Base-by-base conservation (phyloP, 2,888 invertebrate genomes). In the Teinopalpus imperialis region DNA sequence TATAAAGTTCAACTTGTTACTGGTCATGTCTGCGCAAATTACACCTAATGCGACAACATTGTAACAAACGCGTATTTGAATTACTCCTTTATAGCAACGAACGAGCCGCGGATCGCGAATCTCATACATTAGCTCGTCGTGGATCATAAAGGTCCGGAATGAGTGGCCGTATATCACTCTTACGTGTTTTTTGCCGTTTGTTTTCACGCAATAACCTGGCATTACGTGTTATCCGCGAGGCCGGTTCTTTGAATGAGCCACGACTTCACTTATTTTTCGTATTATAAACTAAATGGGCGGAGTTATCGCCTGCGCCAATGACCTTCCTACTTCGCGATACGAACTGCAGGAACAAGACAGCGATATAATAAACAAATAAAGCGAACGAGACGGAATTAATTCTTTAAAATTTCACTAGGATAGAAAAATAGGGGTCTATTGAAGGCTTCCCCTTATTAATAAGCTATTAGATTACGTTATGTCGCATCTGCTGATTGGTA, bases 401-500 rank as follows among this genome's bases (percentile, higher is more conserved):
- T 74, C 81, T 80, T 86, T 78, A 69, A 67, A 77, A 78, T 63
- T 81, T 74, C 59, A 69, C 87, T 86, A 87, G 72, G 69, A 80
- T 85, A 86, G 86, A 81, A 81, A 77, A 86, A 85, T 82, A 74
- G 78, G 83, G 86, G 69, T 65, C 74, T 72, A 74, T 75, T 65
- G 74, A 74, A 66, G 74, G 75, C 72, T 83, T 86, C 85, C 85
- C 86, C 77, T 85, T 72, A 85, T 88, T 87, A 88, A 88, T 86
- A 86, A 86, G 86, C 87, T 88, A 88, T 88, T 87, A 88, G 85
- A 88, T 88, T 88, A 88, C 83, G 64, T 70, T 70, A 77, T 77
- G 79, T 78, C 81, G 76, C 70, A 71, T 67, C 74, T 77, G 68
- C 81, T 80, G 80, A 87, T 88, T 87, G 87, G 87, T 81, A 85